phyloP scores from a whole-genome alignment of 2,888 invertebrate species.

The Biston betularia region DNA sequence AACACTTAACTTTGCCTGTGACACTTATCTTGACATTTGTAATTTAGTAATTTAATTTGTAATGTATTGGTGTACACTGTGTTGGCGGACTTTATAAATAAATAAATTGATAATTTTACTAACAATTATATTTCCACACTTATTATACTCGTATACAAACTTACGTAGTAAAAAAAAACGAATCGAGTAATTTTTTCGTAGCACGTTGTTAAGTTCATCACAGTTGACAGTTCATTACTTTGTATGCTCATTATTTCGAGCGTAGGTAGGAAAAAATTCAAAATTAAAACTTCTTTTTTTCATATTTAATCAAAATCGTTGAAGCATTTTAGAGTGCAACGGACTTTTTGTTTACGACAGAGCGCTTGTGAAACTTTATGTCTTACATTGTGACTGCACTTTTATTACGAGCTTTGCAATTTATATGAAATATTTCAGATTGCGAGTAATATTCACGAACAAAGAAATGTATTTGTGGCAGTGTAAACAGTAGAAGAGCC shows the following conservation, averaged over 20 bases:
- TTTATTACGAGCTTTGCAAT: conserved; percentile 47
- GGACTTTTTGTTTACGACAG: conserved; percentile 22
- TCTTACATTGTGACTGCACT: conserved; percentile 32
- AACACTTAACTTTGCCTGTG: too few species aligned
- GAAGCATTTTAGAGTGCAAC: conserved; percentile 21
- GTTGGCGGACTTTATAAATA: too few species aligned
- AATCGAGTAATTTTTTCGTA: not conserved
- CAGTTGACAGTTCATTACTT: conserved; percentile 16
- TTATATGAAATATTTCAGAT: conserved; percentile 42
- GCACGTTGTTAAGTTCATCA: conserved; percentile 5
- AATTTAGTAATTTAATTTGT: too few species aligned
- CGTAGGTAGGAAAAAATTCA: conserved; percentile 7
- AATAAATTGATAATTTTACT: too few species aligned
- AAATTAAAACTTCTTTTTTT: conserved; percentile 23
- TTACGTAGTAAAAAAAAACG: too few species aligned
- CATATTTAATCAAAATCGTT: conserved; percentile 14
- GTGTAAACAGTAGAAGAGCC: conserved; percentile 54
- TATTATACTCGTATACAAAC: too few species aligned
- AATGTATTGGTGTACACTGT: too few species aligned
- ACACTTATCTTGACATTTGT: too few species aligned
- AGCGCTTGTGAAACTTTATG: conserved; percentile 23
- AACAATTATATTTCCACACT: too few species aligned
- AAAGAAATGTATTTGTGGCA: conserved; percentile 64
- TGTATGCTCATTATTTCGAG: conserved; percentile 9
- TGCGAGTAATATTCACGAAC: conserved; percentile 60